Percentiles rank a stretch among this genome's conserved stretches.
phyloP scores from a whole-genome alignment of 2,113 vertebrate species.

The Sceloporus tristichus region DNA sequence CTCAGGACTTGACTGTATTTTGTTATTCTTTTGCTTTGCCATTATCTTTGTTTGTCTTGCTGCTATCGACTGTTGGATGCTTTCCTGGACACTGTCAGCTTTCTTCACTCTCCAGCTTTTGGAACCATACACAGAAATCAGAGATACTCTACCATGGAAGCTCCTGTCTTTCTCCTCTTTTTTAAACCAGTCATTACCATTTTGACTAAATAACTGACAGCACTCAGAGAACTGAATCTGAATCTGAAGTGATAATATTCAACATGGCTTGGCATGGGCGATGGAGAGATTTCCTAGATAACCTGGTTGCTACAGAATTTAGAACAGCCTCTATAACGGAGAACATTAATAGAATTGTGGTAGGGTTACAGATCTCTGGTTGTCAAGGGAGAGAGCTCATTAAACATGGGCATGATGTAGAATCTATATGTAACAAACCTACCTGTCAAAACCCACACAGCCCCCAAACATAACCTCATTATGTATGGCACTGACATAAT shows the following conservation, averaged over 20 bases:
- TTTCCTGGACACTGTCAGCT: no score
- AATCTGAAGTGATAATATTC: not conserved
- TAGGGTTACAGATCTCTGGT: not conserved
- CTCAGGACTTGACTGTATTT: no score
- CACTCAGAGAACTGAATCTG: not conserved
- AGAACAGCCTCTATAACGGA: not conserved
- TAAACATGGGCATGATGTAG: not conserved
- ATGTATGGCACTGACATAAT: not conserved
- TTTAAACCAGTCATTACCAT: not conserved
- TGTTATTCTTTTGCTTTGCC: no score
- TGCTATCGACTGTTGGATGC: no score
- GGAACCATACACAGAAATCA: no score
- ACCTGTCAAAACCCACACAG: not conserved
- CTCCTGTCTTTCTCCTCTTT: not conserved
- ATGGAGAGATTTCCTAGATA: not conserved
- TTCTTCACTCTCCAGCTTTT: no score
- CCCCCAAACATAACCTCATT: not conserved
- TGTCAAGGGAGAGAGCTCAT: constrained; percentile 6
- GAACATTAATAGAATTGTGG: not conserved
- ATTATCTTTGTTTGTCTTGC: no score
- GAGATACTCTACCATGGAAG: no score
- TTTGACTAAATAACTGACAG: not conserved
- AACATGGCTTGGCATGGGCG: not conserved
- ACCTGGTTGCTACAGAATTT: constrained; percentile 3
- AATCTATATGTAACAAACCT: constrained; percentile 3